Conservation (phyloP, 2,797 vertebrate species). For the Microctenopoma lineatum region DNA sequence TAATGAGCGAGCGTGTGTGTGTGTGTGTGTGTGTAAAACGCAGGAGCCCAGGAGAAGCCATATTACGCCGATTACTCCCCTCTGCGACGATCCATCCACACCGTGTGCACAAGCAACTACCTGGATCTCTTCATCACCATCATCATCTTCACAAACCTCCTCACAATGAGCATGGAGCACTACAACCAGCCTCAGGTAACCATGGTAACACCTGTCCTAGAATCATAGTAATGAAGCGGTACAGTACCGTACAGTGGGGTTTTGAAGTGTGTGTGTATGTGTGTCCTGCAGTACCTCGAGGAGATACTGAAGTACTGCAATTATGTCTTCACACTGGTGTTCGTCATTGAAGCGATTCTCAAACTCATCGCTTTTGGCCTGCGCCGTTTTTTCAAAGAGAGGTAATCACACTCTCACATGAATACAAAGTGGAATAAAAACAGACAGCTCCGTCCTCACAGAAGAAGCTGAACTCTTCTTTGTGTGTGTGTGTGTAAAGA, state of each 20-base stretch:
- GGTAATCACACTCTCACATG: conserved; percentile 74
- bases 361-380: conserved; percentile 95
- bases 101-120: conserved; percentile 94
- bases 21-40: conserved; percentile 42
- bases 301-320: conserved; percentile 98
- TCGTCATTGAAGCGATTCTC: conserved; percentile 91
- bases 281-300: conserved; percentile 88
- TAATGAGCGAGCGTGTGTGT: conserved; percentile 51
- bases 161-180: conserved; percentile 99
- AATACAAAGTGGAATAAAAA: conserved; percentile 14
- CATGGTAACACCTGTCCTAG: conserved; percentile 73
- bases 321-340: conserved; percentile 96
- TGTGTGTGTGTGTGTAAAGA: conserved; percentile 72
- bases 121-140: conserved; percentile 98
- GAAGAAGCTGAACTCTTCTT: conserved; percentile 7
- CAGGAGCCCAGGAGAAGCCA: conserved; percentile 92
- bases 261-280: conserved; percentile 41
- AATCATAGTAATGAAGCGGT: conserved; percentile 72
- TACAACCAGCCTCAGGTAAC: conserved; percentile 93
- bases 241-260: conserved; percentile 30
- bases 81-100: conserved; percentile 88
- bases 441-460: background rate
- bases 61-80: conserved; percentile 95
- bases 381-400: conserved; percentile 96
- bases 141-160: conserved; percentile 95